Evolutionary conservation across 2,888 invertebrate species (phyloP).

Genomic region (Perizoma affinitatum): DNA sequence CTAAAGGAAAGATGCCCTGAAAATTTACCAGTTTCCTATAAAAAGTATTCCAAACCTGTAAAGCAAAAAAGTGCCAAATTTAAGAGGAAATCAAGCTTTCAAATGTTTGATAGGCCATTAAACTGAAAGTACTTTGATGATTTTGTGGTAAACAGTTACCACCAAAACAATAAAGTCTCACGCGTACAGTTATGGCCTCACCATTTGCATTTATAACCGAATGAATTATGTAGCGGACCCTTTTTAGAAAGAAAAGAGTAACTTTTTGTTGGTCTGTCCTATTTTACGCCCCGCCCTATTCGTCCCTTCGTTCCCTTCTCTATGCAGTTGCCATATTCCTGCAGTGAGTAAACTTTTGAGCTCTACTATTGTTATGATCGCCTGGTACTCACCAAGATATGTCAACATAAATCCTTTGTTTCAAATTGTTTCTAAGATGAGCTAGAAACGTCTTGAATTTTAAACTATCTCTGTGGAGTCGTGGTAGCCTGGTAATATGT

Average conservation of each 20-base stretch:
- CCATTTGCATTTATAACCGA: conserved; percentile 60
- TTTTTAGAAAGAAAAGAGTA: conserved; percentile 40
- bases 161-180: conserved; percentile 54
- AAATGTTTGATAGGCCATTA: conserved; percentile 27
- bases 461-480: not conserved
- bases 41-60: no score
- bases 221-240: conserved; percentile 63
- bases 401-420: conserved; percentile 38
- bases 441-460: not conserved
- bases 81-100: conserved; percentile 12
- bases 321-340: conserved; percentile 18
- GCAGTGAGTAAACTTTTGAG: conserved; percentile 4
- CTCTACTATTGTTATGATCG: conserved; percentile 27
- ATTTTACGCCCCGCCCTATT: conserved; percentile 36
- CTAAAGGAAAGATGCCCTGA: no score
- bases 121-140: conserved; percentile 26
- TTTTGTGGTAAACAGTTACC: conserved; percentile 28
- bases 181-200: conserved; percentile 54
- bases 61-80: conserved; percentile 8
- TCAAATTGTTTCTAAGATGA: conserved; percentile 10
- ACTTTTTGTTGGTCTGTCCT: conserved; percentile 33
- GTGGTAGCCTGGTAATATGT: conserved; percentile 25
- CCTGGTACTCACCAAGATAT: conserved; percentile 38
- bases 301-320: conserved; percentile 23
- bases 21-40: no score